These are phyloP conservation scores for Calyptomena viridis DNA, from an alignment of 2,113 vertebrate species.

Conservation along the genomic window DNA sequence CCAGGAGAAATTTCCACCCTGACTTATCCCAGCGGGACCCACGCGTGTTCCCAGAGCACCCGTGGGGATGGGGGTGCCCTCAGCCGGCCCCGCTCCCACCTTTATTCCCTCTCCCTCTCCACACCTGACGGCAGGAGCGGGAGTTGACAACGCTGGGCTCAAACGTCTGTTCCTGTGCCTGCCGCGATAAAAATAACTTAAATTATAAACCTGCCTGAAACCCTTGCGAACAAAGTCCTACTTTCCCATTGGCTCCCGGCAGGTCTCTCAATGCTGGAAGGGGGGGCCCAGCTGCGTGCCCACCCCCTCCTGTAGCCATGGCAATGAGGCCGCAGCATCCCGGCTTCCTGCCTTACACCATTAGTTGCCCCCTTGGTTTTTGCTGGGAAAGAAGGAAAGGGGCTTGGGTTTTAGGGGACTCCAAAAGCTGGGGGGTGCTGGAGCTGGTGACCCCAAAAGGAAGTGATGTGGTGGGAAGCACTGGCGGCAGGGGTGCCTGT, in stretches of 20 bases:
- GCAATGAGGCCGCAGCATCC: slow-evolving; percentile 27
- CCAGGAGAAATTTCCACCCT: not conserved
- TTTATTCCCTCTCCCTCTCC: not conserved
- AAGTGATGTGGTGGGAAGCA: not conserved
- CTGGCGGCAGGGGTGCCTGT: not conserved
- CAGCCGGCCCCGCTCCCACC: not conserved
- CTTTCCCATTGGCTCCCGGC: slow-evolving; percentile 50
- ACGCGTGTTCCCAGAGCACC: not conserved
- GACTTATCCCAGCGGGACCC: not conserved
- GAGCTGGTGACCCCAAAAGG: not conserved
- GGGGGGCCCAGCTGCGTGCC: not conserved
- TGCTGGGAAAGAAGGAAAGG: not conserved
- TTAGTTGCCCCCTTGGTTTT: not conserved
- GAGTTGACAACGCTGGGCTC: not conserved
- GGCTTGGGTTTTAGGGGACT: not conserved
- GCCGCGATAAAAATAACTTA: slow-evolving; percentile 59
- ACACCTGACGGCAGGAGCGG: not conserved
- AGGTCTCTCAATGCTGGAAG: not conserved
- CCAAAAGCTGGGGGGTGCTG: not conserved
- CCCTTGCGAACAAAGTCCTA: slow-evolving; percentile 25
- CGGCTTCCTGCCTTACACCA: not conserved
- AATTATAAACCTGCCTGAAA: slow-evolving; percentile 43
- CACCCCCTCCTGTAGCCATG: slow-evolving; percentile 33
- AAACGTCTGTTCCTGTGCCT: not conserved
- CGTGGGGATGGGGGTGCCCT: not conserved